Conservation (phyloP, 2,888 invertebrate genomes). For the Acrobasis suavella region DNA sequence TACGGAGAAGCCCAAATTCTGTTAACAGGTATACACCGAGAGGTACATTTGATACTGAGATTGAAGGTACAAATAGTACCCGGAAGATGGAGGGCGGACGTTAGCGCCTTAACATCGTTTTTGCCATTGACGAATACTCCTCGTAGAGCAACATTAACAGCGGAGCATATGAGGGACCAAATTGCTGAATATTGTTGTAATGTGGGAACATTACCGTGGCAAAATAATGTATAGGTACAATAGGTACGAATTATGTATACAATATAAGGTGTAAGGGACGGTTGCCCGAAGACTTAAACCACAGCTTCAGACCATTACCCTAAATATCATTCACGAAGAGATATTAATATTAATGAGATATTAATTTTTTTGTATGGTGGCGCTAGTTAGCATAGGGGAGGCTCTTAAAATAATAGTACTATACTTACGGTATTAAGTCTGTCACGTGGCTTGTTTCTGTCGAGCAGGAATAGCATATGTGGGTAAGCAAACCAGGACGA, state of each 20-base stretch:
- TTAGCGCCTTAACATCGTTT: background rate
- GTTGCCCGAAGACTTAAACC: too few species aligned
- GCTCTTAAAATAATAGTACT: conserved; percentile 4
- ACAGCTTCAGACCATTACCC: too few species aligned
- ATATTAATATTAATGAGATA: too few species aligned
- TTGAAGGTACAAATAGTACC: background rate
- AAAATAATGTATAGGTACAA: conserved; percentile 22
- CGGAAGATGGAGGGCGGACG: background rate
- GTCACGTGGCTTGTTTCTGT: conserved; percentile 29
- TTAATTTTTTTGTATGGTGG: too few species aligned
- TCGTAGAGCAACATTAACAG: conserved; percentile 9
- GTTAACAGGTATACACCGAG: background rate
- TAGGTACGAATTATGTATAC: background rate
- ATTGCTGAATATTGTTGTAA: conserved; percentile 32
- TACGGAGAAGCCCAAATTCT: background rate
- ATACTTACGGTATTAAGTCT: conserved; percentile 29
- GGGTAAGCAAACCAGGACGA: conserved; percentile 28
- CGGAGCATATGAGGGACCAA: conserved; percentile 29
- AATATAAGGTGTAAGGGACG: too few species aligned
- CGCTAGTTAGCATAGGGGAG: background rate
- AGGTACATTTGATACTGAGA: background rate
- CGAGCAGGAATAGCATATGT: conserved; percentile 28
- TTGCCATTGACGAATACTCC: conserved; percentile 2
- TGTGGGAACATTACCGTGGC: conserved; percentile 30
- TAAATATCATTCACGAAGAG: too few species aligned